Percentiles rank a stretch among this genome's conserved stretches.
Evolutionary conservation across 2,888 invertebrate genomes (phyloP).

Genomic region (Plutella xylostella): DNA sequence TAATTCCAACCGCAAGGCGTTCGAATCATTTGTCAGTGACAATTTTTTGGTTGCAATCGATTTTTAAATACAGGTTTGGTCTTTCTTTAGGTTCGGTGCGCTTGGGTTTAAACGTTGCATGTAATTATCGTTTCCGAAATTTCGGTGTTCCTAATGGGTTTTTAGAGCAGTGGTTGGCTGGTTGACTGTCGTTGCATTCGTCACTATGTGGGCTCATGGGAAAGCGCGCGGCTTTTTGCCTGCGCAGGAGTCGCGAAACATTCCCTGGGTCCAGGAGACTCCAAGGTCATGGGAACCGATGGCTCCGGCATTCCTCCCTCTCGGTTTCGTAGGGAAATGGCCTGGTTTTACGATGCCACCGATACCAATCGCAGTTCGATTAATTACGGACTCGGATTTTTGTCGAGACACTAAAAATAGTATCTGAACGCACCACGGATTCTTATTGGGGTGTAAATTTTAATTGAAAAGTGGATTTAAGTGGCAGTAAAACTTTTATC

Average conservation of each 20-base stretch:
- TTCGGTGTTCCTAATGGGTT: background rate
- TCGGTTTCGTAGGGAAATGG: slow-evolving; percentile 44
- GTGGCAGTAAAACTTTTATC: no score
- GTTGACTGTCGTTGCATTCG: slow-evolving; percentile 25
- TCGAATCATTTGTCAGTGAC: slow-evolving; percentile 70
- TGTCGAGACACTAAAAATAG: no score
- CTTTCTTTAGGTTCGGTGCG: slow-evolving; percentile 21
- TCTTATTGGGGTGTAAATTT: no score
- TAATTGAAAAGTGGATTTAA: no score
- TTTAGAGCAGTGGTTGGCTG: background rate
- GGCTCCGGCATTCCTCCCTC: slow-evolving; percentile 36
- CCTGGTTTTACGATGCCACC: slow-evolving; percentile 43
- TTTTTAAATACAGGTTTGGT: slow-evolving; percentile 66
- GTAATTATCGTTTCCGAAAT: background rate
- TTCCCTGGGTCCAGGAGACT: slow-evolving; percentile 32
- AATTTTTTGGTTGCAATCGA: slow-evolving; percentile 69
- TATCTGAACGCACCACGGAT: no score
- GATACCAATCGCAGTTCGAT: slow-evolving; percentile 53
- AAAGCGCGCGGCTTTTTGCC: slow-evolving; percentile 60
- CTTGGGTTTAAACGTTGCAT: background rate
- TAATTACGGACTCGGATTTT: slow-evolving; percentile 46
- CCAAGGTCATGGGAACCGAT: slow-evolving; percentile 66
- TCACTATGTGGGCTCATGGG: slow-evolving; percentile 53
- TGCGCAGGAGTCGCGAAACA: no score
- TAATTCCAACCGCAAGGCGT: slow-evolving; percentile 67